Evolutionary conservation across 2,888 invertebrate genomes (phyloP).

Genomic region (Calameuta idolon): DNA sequence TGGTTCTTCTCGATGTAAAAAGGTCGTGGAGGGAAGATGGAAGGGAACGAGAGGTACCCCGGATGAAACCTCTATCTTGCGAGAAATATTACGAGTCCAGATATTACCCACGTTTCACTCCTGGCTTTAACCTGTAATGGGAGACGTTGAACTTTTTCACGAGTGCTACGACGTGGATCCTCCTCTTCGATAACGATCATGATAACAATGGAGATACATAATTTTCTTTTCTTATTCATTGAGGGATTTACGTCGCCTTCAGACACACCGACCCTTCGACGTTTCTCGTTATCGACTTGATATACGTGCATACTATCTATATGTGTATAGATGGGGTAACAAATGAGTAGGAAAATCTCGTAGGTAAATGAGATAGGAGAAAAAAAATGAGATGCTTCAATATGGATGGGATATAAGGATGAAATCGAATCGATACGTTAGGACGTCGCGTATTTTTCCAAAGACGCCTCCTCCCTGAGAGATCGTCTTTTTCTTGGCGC

Average conservation of each 20-base stretch:
- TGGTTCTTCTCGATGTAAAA: background rate
- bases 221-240: background rate
- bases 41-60: background rate
- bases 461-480: background rate
- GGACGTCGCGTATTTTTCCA: background rate
- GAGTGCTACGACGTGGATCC: background rate
- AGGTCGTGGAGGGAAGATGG: background rate
- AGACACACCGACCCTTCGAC: background rate
- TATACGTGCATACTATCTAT: background rate
- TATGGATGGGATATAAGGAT: background rate
- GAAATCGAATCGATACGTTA: background rate
- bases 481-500: background rate
- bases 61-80: background rate
- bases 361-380: background rate
- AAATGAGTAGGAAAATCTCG: background rate
- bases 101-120: background rate
- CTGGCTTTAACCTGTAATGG: background rate
- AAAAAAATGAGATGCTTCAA: background rate
- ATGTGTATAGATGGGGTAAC: background rate
- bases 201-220: background rate
- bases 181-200: background rate
- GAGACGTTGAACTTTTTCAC: background rate
- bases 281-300: background rate
- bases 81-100: background rate
- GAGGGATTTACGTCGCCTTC: background rate